Conservation (phyloP, 2,797 vertebrate genomes). For the Rhodeus uyekii region DNA sequence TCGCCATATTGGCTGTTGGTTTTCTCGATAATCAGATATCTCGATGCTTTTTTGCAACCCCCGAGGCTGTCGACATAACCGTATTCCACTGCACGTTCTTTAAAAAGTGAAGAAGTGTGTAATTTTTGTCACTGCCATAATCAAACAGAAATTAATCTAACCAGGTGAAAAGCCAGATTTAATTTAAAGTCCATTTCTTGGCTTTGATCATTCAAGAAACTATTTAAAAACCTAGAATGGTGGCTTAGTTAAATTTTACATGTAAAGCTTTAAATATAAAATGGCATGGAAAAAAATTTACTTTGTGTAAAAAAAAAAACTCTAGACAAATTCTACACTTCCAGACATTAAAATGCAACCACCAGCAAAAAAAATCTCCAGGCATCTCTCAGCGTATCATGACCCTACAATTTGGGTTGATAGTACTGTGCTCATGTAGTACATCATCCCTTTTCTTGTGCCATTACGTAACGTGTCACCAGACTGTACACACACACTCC, state of each 20-base stretch:
- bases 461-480: background rate
- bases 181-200: background rate
- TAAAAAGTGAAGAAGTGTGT: too few species aligned
- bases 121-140: too few species aligned
- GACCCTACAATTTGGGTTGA: conserved; percentile 3
- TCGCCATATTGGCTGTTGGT: too few species aligned
- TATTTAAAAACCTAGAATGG: background rate
- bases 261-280: background rate
- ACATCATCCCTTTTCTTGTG: background rate
- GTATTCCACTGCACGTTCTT: too few species aligned
- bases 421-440: background rate
- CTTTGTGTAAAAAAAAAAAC: background rate
- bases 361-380: background rate
- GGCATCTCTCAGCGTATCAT: background rate
- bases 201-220: background rate
- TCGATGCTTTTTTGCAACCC: too few species aligned
- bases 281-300: background rate
- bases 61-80: too few species aligned
- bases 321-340: background rate
- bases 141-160: background rate
- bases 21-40: too few species aligned
- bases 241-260: background rate
- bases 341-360: background rate
- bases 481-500: background rate
- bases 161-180: background rate